These are phyloP conservation scores for Platygyra sinensis DNA, from an alignment of 64 coral and sea anemone genomes.

Conservation along the genomic window DNA sequence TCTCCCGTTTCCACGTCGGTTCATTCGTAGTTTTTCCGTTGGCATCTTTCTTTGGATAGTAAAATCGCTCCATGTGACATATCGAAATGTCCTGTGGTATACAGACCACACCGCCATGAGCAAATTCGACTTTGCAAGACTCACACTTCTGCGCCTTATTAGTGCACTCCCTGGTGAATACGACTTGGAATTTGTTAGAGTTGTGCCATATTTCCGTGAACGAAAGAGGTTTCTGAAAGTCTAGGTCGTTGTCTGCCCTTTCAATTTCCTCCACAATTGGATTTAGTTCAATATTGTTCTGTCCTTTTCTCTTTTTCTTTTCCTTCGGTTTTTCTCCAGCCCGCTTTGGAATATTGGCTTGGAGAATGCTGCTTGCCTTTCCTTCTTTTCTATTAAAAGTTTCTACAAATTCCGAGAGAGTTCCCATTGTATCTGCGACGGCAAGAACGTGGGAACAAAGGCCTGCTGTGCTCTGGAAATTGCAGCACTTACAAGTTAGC, in stretches of 20 bases:
- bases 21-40: conserved; percentile 14
- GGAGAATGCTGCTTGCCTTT: too few species aligned
- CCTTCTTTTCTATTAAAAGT: too few species aligned
- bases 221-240: conserved; percentile 41
- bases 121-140: conserved; percentile 74
- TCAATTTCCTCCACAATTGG: background rate
- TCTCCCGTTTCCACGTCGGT: conserved; percentile 23
- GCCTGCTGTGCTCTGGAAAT: too few species aligned
- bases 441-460: too few species aligned
- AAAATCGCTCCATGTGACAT: conserved; percentile 58
- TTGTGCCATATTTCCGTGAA: conserved; percentile 74
- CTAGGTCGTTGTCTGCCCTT: conserved; percentile 49
- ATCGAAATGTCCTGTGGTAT: conserved; percentile 64
- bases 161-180: conserved; percentile 42
- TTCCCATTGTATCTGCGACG: too few species aligned
- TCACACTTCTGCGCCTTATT: conserved; percentile 40
- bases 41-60: conserved; percentile 40
- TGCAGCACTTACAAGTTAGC: too few species aligned
- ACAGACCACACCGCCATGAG: conserved; percentile 43
- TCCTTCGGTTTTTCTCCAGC: too few species aligned
- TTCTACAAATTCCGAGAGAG: too few species aligned
- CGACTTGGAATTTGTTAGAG: conserved; percentile 41
- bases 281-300: too few species aligned
- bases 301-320: background rate
- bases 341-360: too few species aligned